Evolutionary conservation across 2,797 vertebrate genomes (phyloP).

Genomic region (Steatocranus sp.): DNA sequence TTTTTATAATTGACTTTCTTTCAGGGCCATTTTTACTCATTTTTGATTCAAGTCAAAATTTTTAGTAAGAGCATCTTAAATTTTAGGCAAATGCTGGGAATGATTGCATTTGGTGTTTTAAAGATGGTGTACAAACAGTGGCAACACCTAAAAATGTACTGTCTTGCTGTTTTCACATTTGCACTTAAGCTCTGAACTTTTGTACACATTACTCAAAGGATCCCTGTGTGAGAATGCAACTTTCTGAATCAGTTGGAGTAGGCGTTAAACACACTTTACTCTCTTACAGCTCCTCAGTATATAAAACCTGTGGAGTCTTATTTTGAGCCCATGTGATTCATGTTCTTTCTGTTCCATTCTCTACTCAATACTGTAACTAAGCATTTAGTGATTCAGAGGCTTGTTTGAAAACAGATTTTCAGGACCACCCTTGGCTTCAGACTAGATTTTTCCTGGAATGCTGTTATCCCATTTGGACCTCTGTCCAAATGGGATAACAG

Average conservation of each 20-base stretch:
- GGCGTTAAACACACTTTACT: neutral
- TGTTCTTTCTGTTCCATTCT: neutral
- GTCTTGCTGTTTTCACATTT: neutral
- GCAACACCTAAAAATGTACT: neutral
- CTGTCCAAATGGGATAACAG: neutral
- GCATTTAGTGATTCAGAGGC: neutral
- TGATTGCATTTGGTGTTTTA: neutral
- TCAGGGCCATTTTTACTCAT: neutral
- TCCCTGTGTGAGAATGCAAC: neutral
- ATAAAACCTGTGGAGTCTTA: neutral
- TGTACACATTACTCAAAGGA: neutral
- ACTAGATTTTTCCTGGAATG: neutral
- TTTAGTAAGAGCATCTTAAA: no score
- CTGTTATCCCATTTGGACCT: neutral
- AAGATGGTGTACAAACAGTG: neutral
- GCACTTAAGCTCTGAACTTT: neutral
- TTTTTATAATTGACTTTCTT: neutral
- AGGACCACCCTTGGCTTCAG: neutral
- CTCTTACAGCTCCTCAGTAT: neutral
- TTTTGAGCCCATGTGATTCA: neutral
- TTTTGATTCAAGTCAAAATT: fast-evolving
- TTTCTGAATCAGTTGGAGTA: neutral
- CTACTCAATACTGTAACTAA: neutral
- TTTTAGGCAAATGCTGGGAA: neutral
- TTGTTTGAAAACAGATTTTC: neutral